phyloP scores from a whole-genome alignment of 2,113 vertebrate species.

The Solea senegalensis region DNA sequence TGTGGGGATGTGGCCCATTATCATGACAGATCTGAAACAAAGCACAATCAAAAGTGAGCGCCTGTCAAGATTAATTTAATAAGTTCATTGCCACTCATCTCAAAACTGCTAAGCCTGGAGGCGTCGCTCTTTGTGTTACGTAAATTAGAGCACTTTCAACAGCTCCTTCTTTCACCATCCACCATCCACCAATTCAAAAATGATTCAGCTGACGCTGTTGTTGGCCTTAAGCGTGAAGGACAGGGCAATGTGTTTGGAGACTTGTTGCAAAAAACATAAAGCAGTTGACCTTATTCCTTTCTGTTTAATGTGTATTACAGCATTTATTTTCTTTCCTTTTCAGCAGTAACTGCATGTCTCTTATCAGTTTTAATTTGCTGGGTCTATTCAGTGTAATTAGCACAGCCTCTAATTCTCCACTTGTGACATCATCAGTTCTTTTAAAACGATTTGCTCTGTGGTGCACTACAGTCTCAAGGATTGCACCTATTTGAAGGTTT shows the following conservation, averaged over 20 bases:
- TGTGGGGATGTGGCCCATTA: constrained; percentile 6
- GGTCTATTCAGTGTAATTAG: neutral
- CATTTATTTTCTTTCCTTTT: neutral
- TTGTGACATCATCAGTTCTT: constrained; percentile 12
- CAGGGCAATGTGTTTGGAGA: neutral
- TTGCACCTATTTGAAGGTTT: too few species aligned
- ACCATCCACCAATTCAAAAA: neutral
- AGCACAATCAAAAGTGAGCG: constrained; percentile 13
- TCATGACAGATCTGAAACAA: constrained; percentile 22
- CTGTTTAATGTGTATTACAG: constrained; percentile 12
- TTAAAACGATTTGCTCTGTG: too few species aligned
- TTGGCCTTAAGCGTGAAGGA: constrained; percentile 12
- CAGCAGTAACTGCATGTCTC: constrained; percentile 1
- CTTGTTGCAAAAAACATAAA: neutral
- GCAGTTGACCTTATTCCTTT: neutral
- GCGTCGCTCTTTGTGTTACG: constrained; percentile 1
- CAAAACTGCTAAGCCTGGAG: constrained; percentile 4
- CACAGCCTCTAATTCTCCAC: constrained; percentile 2
- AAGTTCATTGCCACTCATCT: constrained; percentile 22
- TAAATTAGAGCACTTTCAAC: constrained; percentile 2
- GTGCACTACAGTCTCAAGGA: neutral
- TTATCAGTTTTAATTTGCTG: constrained; percentile 1
- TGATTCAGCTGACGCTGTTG: constrained; percentile 20
- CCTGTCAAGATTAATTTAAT: constrained; percentile 34
- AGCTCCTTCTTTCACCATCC: neutral